Evolutionary conservation across 2,113 vertebrate genomes (phyloP), one percentile per base, ranked within the genome.

Genomic region (Microcebus ravelobensis): DNA sequence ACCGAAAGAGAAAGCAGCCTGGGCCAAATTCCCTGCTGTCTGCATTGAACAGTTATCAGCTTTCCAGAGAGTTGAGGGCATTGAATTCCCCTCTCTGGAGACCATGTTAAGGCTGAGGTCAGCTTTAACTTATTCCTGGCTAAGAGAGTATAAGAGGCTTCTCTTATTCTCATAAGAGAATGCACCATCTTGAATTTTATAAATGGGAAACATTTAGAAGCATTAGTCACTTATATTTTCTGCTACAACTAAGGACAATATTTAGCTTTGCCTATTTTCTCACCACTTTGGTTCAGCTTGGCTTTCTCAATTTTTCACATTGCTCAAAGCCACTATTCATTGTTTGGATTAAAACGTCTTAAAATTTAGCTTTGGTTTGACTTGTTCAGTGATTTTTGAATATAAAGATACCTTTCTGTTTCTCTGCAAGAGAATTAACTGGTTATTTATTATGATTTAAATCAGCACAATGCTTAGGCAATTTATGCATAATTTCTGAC

Each of bases 61-160:
- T 31, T 73, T 52, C 87, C 76, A 91, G 65, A 50, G 45, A 67
- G 65, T 8, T 42, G 52, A 94, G 55, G 70, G 52, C 76, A 67
- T 55, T 95, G 45, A 61, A 95, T 87, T 39, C 14, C 34, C 20
- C 4, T 2, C 52, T 67, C 27, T 96, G 67, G 71, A 95, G 84
- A 87, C 31, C 14, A 63, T 5, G 13, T 81, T 71, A 34, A 42
- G 52, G 61, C 31, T 20, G 36, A 96, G 71, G 85, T 92, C 61
- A 81, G 55, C 34, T 92, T 95, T 92, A 90, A 90, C 86, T 77
- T 77, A 55, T 74, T 67, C 27, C 61, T 92, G 59, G 52, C 59
- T 92, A 71, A 77, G 87, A 92, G 80, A 83, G 50, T 68, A 27
- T 21, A 77, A 83, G 39, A 91, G 27, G 10, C 27, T 77, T 91